Percentiles rank a stretch among this genome's conserved stretches.
These are phyloP conservation scores for Speoplatyrhinus poulsoni DNA, from an alignment of 2,113 vertebrate species.

Conservation along the genomic window DNA sequence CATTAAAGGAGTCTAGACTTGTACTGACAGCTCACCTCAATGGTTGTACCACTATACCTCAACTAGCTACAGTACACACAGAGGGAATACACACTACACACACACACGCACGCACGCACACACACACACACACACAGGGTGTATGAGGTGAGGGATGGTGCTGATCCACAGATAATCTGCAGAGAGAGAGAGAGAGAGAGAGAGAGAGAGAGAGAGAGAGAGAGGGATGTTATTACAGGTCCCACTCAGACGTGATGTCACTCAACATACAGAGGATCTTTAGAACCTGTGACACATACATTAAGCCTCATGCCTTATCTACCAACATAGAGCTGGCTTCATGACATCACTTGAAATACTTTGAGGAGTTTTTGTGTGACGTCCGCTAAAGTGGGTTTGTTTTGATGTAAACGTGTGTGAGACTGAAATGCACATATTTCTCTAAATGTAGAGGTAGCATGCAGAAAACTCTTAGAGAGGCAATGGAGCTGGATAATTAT, in stretches of 20 bases:
- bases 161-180: constrained; percentile 62
- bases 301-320: constrained; percentile 38
- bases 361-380: constrained; percentile 6
- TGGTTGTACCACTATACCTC: constrained; percentile 23
- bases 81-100: constrained; percentile 6
- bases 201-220: constrained; percentile 38
- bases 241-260: constrained; percentile 70
- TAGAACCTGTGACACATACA: constrained; percentile 48
- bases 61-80: constrained; percentile 10
- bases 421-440: constrained; percentile 44
- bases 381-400: constrained; percentile 23
- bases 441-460: constrained; percentile 45
- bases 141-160: constrained; percentile 9
- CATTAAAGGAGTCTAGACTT: constrained; percentile 73
- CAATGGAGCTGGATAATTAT: constrained; percentile 68
- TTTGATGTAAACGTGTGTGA: constrained; percentile 19
- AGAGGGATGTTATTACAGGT: constrained; percentile 62
- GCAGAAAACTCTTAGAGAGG: constrained; percentile 48
- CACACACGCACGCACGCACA: constrained; percentile 10
- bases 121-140: constrained; percentile 10
- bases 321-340: constrained; percentile 15
- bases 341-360: constrained; percentile 18
- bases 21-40: constrained; percentile 44
- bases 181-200: constrained; percentile 38
- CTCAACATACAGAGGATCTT: constrained; percentile 58